Evolutionary conservation across 2,888 invertebrate genomes (phyloP), one percentile per base, ranked within the genome.

Genomic region (Osmoderma eremita): DNA sequence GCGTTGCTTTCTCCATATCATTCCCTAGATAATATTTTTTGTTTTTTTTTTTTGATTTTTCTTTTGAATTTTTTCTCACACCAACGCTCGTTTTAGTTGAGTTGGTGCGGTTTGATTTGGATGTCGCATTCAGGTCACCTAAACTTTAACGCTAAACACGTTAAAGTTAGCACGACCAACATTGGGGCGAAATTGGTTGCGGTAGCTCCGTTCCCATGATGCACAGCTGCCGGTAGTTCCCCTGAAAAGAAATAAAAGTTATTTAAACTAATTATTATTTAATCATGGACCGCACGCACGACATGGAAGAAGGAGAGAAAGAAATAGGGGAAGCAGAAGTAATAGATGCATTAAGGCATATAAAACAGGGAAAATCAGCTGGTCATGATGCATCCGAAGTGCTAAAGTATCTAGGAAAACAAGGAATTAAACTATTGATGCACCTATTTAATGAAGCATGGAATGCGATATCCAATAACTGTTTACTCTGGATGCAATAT

Each of bases 161-260:
- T 69, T 65, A 72, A 58, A 61, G 69, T 65, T 61, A 75, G 68
- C 38, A 72, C n/a, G 41, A 63, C 63, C 42, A 71, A 63, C 15
- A 68, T 51, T 63, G 70, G 56, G 50, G 69, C 64, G 42, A 69
- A 56, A 20, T 62, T 51, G 61, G 69, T 70, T 22, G 67, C 65
- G 6, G 73, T 67, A 8, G 74, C 73, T 53, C 73, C 70, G 66
- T 76, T 76, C 49, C 77, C 77, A 61, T 76, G 75, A 67, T 79
- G 79, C 5, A 79, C 79, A 17, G 79, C 79, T 36, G 79, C 79
- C 49, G 79, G 79, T 58, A 79, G 72, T 71, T 79, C 79, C 20
- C 79, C 79, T 78, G 77, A 20, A 77, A 75, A 45, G 50, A 56
- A 63, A 49, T 48, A 30, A 63, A 50, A 41, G 41, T n/a, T 5